These are phyloP conservation scores for Leptothorax acervorum DNA, from an alignment of 2,888 invertebrate species.

Conservation along the genomic window DNA sequence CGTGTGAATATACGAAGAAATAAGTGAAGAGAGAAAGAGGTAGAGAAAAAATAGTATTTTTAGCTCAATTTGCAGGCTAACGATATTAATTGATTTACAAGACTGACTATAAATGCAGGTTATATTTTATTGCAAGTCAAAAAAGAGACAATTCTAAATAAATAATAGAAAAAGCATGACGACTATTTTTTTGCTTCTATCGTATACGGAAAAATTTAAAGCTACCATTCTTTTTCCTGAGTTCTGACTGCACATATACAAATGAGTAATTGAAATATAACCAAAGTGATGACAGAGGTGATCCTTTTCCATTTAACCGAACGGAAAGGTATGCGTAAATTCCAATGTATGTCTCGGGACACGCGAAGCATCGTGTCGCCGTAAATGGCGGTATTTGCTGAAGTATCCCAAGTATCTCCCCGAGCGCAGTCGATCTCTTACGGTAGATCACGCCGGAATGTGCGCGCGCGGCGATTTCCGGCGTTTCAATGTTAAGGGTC, in stretches of 20 bases:
- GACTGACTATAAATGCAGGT: too few relatives aligned
- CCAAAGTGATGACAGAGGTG: background rate
- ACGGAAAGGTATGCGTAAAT: background rate
- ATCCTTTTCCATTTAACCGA: background rate
- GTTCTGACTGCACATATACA: background rate
- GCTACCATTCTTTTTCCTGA: background rate
- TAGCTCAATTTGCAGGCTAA: background rate
- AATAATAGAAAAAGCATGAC: background rate
- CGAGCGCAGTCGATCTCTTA: slow-evolving; percentile 56
- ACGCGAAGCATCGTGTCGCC: slow-evolving; percentile 39
- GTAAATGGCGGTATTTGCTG: slow-evolving; percentile 59
- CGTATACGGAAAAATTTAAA: background rate
- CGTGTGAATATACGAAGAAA: background rate
- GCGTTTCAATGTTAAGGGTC: slow-evolving; percentile 55
- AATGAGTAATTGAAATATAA: slow-evolving; percentile 19
- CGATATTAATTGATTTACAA: slow-evolving; percentile 7
- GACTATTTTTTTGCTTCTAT: background rate
- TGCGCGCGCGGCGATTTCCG: slow-evolving; percentile 66
- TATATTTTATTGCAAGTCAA: background rate
- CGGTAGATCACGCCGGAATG: slow-evolving; percentile 69
- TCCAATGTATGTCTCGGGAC: background rate
- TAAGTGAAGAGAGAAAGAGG: background rate
- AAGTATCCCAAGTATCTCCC: slow-evolving; percentile 64
- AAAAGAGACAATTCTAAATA: background rate
- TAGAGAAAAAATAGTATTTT: background rate